Evolutionary conservation across 2,113 vertebrate genomes (phyloP).

Genomic region (Vidua macroura): DNA sequence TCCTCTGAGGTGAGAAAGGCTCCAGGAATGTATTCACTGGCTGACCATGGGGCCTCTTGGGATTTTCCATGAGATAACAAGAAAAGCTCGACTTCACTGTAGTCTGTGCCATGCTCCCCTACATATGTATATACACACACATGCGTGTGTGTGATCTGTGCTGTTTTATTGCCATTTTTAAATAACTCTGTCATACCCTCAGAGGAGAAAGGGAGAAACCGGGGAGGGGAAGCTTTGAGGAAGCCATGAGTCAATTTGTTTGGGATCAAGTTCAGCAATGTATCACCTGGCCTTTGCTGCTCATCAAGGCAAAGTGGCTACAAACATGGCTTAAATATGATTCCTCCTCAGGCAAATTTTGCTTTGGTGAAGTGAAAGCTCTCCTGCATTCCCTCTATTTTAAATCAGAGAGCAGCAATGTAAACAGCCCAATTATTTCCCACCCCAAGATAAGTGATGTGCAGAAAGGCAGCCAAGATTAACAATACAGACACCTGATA

Average conservation of each 20-base stretch:
- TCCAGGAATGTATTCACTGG: background rate
- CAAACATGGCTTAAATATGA: background rate
- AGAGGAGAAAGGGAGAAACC: background rate
- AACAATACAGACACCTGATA: accelerated
- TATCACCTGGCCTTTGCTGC: background rate
- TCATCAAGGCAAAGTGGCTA: background rate
- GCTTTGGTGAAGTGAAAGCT: background rate
- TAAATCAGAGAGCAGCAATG: background rate
- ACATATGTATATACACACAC: background rate
- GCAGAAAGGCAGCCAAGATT: background rate
- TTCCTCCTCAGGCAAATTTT: background rate
- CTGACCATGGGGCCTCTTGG: background rate
- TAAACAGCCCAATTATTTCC: conserved; percentile 18
- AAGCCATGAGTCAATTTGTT: background rate
- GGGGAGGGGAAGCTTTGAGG: background rate
- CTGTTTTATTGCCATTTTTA: background rate
- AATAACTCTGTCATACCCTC: background rate
- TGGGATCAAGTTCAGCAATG: background rate
- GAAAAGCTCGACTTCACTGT: background rate
- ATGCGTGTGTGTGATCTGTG: background rate
- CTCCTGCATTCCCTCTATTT: background rate
- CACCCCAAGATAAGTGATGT: background rate
- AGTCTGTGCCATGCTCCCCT: background rate
- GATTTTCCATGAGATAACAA: background rate
- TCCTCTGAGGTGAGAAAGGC: background rate